phyloP scores from a whole-genome alignment of 23 tunicate species.

The Aplidium turbinatum region DNA sequence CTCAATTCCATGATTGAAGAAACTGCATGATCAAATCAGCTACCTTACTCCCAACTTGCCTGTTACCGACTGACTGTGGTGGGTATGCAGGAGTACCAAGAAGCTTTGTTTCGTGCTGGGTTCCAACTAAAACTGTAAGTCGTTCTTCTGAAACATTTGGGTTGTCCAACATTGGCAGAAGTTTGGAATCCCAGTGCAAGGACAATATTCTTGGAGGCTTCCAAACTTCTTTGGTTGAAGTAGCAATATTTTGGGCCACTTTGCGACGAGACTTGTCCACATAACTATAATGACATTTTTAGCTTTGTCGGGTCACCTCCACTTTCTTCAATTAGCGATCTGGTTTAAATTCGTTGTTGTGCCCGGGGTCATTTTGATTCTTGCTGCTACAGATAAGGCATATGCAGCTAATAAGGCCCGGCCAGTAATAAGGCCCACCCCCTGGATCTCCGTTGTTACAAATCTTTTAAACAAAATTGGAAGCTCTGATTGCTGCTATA shows the following conservation, averaged over 20 bases:
- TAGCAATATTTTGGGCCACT: conserved; percentile 11
- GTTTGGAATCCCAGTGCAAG: conserved; percentile 26
- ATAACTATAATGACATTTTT: conserved; percentile 9
- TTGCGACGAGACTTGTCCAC: conserved; percentile 17
- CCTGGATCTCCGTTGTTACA: too few species aligned
- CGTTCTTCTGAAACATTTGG: conserved; percentile 18
- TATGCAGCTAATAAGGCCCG: too few species aligned
- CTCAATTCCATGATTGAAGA: conserved; percentile 15
- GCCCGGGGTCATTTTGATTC: conserved; percentile 17
- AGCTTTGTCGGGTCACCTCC: conserved; percentile 17
- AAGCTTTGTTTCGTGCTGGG: conserved; percentile 17
- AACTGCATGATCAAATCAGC: conserved; percentile 18
- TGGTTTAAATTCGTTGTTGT: conserved; percentile 10
- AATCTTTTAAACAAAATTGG: too few species aligned
- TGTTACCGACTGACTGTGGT: conserved; percentile 8
- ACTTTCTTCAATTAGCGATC: conserved; percentile 1
- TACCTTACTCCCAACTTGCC: conserved; percentile 4
- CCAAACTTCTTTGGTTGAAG: conserved; percentile 15
- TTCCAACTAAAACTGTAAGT: conserved; percentile 6
- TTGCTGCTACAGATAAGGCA: conserved; percentile 20
- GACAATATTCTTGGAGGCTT: conserved; percentile 5
- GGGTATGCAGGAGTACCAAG: background rate
- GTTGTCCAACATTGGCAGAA: background rate
- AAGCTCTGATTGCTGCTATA: too few species aligned
- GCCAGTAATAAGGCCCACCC: too few species aligned